Conservation (phyloP, 2,113 vertebrate species). For the Oreotrochilus melanogaster region DNA sequence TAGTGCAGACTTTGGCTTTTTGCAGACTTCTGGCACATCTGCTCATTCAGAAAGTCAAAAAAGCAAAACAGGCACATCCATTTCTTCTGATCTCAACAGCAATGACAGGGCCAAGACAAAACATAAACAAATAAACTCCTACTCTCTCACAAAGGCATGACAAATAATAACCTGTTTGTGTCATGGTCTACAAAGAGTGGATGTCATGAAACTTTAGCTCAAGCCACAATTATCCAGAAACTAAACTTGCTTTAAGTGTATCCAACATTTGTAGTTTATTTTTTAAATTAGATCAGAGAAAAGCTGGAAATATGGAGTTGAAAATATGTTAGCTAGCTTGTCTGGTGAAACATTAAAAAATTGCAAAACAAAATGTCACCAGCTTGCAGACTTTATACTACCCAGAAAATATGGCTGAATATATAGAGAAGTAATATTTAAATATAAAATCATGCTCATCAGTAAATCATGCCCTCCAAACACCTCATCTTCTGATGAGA, state of each 20-base stretch:
- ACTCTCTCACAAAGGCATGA: neutral
- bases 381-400: neutral
- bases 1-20: neutral
- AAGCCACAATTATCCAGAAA: neutral
- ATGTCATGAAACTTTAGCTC: neutral
- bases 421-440: neutral
- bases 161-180: neutral
- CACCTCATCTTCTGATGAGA: neutral
- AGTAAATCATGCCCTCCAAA: neutral
- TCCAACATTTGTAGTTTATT: neutral
- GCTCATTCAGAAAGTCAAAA: neutral
- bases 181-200: neutral
- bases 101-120: neutral
- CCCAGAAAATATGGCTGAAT: neutral
- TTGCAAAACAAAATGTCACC: neutral
- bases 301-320: neutral
- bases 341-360: neutral
- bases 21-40: neutral
- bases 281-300: neutral
- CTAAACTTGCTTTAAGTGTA: neutral
- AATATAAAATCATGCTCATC: neutral
- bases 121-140: neutral
- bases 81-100: neutral
- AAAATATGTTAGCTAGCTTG: slow-evolving; percentile 11
- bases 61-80: neutral